Percentiles rank a stretch among this genome's conserved stretches.
These are phyloP conservation scores for Gerris buenoi DNA, from an alignment of 1,140 invertebrate genomes.

Conservation along the genomic window DNA sequence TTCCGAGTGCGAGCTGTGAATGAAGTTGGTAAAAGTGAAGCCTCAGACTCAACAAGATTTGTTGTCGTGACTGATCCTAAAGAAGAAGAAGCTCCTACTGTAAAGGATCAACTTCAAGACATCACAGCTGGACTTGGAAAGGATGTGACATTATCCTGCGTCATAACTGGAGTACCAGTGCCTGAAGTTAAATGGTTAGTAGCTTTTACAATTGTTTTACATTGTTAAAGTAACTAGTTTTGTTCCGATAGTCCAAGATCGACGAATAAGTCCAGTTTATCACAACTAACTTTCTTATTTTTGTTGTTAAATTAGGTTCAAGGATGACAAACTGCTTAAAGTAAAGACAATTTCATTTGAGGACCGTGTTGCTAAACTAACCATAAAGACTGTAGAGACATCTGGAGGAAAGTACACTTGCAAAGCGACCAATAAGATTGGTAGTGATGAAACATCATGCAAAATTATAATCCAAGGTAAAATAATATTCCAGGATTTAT, in stretches of 20 bases:
- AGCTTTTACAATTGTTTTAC: no score
- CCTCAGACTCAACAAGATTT: conserved; percentile 39
- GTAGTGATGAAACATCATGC: conserved; percentile 51
- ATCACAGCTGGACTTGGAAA: conserved; percentile 38
- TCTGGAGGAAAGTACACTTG: conserved; percentile 54
- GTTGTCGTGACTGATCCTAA: conserved; percentile 38
- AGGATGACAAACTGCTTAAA: conserved; percentile 31
- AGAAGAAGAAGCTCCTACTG: conserved; percentile 37
- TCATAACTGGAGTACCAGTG: conserved; percentile 63
- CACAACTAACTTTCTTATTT: no score
- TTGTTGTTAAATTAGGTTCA: conserved; percentile 28
- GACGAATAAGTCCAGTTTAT: no score
- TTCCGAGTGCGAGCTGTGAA: conserved; percentile 65
- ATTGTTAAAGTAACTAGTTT: no score
- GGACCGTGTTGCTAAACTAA: conserved; percentile 54
- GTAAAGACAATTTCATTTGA: conserved; percentile 43
- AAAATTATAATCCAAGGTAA: conserved; percentile 42
- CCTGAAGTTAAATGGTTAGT: conserved; percentile 67
- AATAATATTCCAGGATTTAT: background rate
- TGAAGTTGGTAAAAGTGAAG: conserved; percentile 46
- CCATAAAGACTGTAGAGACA: conserved; percentile 45
- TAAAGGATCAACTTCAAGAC: conserved; percentile 46
- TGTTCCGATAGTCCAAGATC: no score
- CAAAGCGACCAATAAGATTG: conserved; percentile 53
- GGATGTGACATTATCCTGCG: conserved; percentile 49